Evolutionary conservation across 1,140 invertebrate genomes (phyloP), one percentile per base, ranked within the genome.

Genomic region (Nebria ingens): DNA sequence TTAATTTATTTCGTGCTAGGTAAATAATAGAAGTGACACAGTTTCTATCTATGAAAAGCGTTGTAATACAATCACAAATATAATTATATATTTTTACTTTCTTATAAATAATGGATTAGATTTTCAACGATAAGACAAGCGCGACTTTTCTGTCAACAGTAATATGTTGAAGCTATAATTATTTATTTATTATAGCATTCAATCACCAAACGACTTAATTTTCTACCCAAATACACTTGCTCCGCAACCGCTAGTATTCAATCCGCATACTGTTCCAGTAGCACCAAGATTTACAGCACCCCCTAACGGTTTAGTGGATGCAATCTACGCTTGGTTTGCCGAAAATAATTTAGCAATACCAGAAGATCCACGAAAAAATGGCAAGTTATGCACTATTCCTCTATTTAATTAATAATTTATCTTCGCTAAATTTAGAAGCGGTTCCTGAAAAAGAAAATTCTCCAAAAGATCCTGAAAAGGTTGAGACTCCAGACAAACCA

Each of bases 401-500:
- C 9, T 45, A 45, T 12, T 11, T 45, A 45, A 45, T 12, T 45
- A 45, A 45, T 6, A 45, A 45, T 11, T 17, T 45, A 3, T 4
- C 40, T 12, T 45, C 3, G 9, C 15, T 17, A 45, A 11, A n/a
- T n/a, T n/a, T 45, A 45, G 40, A 25, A 17, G 19, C 50, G 23
- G 40, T 29, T 20, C 53, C 56, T 1, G 52, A 58, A 34, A 58
- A 58, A 65, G 25, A 55, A 59, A 13, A 63, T 70, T 54, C 65
- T 67, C 49, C 65, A 65, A 56, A 65, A 63, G 71, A 71, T 68
- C 71, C 68, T 1, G 62, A 66, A 73, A 66, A 73, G 66, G n/a
- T 62, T 65, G 61, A 76, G 73, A 54, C 74, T 64, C 58, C 74
- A 70, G 56, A 68, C 68, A 51, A 73, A 70, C 52, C 62, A 68